A percentile compares a stretch with the other conserved stretches of the same genome.
These are phyloP conservation scores for Agonopterix arenella DNA, from an alignment of 2,888 invertebrate genomes.

Conservation along the genomic window DNA sequence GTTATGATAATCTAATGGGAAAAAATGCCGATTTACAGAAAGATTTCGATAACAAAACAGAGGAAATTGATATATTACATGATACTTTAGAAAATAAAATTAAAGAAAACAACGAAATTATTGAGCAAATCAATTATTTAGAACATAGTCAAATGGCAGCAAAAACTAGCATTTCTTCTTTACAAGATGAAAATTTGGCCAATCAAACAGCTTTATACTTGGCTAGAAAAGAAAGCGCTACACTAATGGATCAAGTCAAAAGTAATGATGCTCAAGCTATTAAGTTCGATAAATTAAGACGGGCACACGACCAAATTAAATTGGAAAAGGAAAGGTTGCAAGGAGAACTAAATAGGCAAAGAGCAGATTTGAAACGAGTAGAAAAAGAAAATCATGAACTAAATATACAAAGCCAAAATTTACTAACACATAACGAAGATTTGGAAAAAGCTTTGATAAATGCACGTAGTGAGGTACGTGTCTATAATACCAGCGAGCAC, in stretches of 20 bases:
- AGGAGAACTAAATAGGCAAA: conserved; percentile 29
- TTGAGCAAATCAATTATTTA: conserved; percentile 27
- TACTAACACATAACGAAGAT: conserved; percentile 38
- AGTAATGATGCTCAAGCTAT: conserved; percentile 34
- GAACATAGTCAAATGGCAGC: conserved; percentile 23
- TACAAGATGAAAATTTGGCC: conserved; percentile 36
- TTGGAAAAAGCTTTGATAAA: conserved; percentile 46
- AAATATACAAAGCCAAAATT: conserved; percentile 31
- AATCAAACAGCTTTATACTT: conserved; percentile 27
- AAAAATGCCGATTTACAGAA: conserved; percentile 32
- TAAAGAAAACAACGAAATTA: conserved; percentile 38
- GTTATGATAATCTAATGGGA: conserved; percentile 20
- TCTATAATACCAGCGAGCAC: neutral
- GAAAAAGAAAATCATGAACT: conserved; percentile 40
- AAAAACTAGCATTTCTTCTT: conserved; percentile 22
- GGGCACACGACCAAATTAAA: conserved; percentile 25
- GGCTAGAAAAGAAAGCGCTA: conserved; percentile 38
- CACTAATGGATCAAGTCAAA: conserved; percentile 35
- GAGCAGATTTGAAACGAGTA: conserved; percentile 26
- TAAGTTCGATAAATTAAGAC: conserved; percentile 35
- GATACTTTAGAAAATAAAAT: conserved; percentile 35
- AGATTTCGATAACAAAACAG: conserved; percentile 30
- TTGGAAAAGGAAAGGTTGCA: conserved; percentile 41
- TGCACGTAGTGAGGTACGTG: conserved; percentile 44
- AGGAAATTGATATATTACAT: conserved; percentile 33